Evolutionary conservation across 2,797 vertebrate species (phyloP).

Genomic region (Coregonus sp.): DNA sequence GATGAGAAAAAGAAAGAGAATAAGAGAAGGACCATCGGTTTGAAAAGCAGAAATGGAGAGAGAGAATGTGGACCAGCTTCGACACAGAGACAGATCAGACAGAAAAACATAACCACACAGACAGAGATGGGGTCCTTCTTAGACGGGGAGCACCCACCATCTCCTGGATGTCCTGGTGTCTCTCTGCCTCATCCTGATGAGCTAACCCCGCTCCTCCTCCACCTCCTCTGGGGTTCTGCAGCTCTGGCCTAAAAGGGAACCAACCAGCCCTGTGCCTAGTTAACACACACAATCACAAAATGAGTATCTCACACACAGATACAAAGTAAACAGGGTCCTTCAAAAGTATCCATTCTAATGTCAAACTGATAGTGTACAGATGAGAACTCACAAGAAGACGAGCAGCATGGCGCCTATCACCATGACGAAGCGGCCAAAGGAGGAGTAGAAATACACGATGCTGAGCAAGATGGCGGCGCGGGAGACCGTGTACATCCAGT

Average conservation of each 20-base stretch:
- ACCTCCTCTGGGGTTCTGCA: conserved; percentile 77
- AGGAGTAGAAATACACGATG: conserved; percentile 98
- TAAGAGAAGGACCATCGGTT: not conserved
- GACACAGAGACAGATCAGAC: not conserved
- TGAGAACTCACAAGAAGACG: conserved; percentile 88
- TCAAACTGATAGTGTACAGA: too few species aligned
- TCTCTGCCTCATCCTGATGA: conserved; percentile 78
- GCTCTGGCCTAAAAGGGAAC: conserved; percentile 92
- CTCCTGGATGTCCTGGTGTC: conserved; percentile 89
- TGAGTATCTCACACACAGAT: conserved; percentile 23
- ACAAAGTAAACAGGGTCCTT: not conserved
- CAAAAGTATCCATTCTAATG: too few species aligned
- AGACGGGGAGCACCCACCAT: conserved; percentile 77
- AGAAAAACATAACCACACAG: not conserved
- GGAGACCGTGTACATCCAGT: conserved; percentile 94
- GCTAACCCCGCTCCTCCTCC: conserved; percentile 30
- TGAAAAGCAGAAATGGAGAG: not conserved
- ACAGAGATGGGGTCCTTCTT: not conserved
- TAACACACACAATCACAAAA: not conserved
- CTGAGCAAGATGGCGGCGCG: conserved; percentile 91
- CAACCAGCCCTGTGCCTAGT: conserved; percentile 79
- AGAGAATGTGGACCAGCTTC: not conserved
- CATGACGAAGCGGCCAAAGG: conserved; percentile 94
- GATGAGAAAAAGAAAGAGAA: too few species aligned
- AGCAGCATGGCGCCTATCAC: conserved; percentile 94